A percentile compares a stretch with the other conserved stretches of the same genome.
Conservation (phyloP, 1,140 invertebrate species). For the Macrobrachium rosenbergii region DNA sequence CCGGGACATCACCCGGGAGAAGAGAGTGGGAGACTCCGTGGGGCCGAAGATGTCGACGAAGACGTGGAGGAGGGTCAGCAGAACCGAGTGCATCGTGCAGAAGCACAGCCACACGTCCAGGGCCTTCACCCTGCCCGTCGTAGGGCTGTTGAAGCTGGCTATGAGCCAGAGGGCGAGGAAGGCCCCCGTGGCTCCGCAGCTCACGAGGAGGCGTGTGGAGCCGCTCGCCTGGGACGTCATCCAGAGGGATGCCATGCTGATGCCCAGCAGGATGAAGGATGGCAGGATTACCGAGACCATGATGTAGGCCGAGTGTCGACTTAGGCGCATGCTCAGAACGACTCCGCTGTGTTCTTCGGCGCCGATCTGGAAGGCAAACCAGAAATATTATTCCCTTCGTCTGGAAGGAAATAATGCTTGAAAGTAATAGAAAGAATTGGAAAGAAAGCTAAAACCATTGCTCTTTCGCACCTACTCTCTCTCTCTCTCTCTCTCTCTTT, state of each 20-base stretch:
- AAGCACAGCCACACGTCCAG: conserved; percentile 58
- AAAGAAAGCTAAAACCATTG: background rate
- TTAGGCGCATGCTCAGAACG: conserved; percentile 35
- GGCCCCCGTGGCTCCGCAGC: conserved; percentile 12
- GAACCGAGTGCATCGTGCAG: conserved; percentile 52
- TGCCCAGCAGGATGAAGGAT: conserved; percentile 39
- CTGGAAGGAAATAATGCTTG: background rate
- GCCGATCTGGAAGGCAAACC: conserved; percentile 1
- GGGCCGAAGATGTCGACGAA: conserved; percentile 36
- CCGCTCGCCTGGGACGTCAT: conserved; percentile 7
- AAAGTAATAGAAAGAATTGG: background rate
- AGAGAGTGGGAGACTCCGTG: background rate
- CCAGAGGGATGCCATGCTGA: conserved; percentile 49
- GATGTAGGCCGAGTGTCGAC: conserved; percentile 17
- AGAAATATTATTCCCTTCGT: background rate
- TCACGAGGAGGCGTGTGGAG: conserved; percentile 34
- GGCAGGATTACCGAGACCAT: conserved; percentile 50
- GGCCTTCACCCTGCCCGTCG: conserved; percentile 35
- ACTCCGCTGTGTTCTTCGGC: conserved; percentile 47
- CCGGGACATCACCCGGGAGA: conserved; percentile 26
- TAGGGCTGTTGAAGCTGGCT: conserved; percentile 45
- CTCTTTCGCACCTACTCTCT: too few relatives aligned
- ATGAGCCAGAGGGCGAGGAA: conserved; percentile 55
- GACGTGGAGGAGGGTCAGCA: conserved; percentile 46
- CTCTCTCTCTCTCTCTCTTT: too few relatives aligned